Conservation (phyloP, 2,113 vertebrate genomes). For the Python bivittatus region DNA sequence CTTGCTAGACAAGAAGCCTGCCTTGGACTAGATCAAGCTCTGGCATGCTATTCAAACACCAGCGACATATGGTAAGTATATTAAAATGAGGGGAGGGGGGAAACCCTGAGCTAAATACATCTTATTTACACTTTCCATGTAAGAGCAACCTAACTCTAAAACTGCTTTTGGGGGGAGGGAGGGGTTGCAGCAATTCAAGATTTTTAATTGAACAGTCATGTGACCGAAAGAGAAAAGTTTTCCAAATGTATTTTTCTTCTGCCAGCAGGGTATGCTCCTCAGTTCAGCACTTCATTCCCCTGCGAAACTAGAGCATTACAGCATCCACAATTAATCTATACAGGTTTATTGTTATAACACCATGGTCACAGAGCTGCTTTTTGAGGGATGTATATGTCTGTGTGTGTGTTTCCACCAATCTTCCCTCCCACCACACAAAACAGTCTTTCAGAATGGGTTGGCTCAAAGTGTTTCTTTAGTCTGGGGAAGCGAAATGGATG, state of each 20-base stretch:
- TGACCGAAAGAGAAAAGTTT: not conserved
- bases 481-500: no score
- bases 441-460: not conserved
- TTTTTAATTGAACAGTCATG: not conserved
- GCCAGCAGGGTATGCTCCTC: not conserved
- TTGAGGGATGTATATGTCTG: not conserved
- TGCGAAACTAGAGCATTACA: not conserved
- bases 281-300: not conserved
- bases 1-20: conserved; percentile 50
- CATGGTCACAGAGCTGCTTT: not conserved
- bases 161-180: no score
- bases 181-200: not conserved
- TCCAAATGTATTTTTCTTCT: not conserved
- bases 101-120: conserved; percentile 6
- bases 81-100: conserved; percentile 27
- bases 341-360: not conserved
- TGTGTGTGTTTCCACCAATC: not conserved
- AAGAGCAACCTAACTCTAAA: not conserved
- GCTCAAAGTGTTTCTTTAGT: not conserved
- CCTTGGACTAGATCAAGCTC: conserved; percentile 53
- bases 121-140: not conserved
- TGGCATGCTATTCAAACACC: conserved; percentile 46
- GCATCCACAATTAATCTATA: not conserved
- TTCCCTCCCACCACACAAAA: not conserved
- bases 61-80: conserved; percentile 13